Evolutionary conservation across 2,888 invertebrate species (phyloP).

Genomic region (Eumerus sabulonum): DNA sequence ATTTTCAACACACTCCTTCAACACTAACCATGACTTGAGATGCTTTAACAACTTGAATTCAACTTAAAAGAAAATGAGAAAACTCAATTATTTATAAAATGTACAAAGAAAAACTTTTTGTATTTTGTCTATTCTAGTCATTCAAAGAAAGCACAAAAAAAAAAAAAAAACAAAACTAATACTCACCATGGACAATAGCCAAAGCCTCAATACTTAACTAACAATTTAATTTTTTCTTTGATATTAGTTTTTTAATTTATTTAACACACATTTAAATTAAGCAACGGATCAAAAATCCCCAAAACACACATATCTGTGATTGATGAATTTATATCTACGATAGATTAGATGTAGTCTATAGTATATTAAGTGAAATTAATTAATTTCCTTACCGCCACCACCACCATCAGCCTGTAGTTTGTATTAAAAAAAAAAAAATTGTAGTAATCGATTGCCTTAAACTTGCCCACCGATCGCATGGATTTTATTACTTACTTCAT

Average conservation of each 20-base stretch:
- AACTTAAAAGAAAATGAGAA: slow-evolving; percentile 31
- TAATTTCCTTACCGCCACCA: slow-evolving; percentile 44
- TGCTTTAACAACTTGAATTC: slow-evolving; percentile 42
- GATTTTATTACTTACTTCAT: slow-evolving; percentile 26
- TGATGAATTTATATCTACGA: slow-evolving; percentile 66
- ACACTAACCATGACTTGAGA: slow-evolving; percentile 52
- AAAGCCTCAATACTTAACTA: slow-evolving; percentile 60
- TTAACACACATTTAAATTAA: slow-evolving; percentile 56
- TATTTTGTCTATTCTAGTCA: slow-evolving; percentile 68
- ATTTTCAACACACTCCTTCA: too few relatives aligned
- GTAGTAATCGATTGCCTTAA: slow-evolving; percentile 65
- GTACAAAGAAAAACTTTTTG: slow-evolving; percentile 43
- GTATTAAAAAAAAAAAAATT: slow-evolving; percentile 47
- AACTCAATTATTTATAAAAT: slow-evolving; percentile 30
- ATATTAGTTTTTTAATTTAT: slow-evolving; percentile 22
- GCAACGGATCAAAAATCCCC: slow-evolving; percentile 67
- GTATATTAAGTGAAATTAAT: slow-evolving; percentile 23
- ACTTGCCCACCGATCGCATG: slow-evolving; percentile 69
- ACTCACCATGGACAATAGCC: slow-evolving; percentile 67
- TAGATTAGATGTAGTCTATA: slow-evolving; percentile 49
- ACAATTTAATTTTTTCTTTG: slow-evolving; percentile 2
- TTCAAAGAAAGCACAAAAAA: slow-evolving; percentile 37
- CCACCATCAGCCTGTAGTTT: slow-evolving; percentile 51
- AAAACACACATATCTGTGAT: slow-evolving; percentile 61
- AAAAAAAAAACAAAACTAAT: slow-evolving; percentile 50